phyloP scores from a whole-genome alignment of 2,113 vertebrate species.

The Melanerpes aurifrons region DNA sequence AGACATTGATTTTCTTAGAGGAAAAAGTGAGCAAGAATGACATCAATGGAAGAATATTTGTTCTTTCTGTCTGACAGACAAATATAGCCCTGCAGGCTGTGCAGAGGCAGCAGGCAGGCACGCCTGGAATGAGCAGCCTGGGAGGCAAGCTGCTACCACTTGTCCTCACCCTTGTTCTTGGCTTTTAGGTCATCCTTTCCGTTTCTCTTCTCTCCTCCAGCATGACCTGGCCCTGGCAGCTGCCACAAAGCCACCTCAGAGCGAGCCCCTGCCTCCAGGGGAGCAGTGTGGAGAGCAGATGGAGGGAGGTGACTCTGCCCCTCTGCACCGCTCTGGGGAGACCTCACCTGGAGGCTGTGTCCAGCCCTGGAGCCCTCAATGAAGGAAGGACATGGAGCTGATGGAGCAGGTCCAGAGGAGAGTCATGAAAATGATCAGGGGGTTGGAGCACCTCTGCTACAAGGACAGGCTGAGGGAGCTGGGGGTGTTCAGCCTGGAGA shows the following conservation, averaged over 20 bases:
- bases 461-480: too few relatives aligned
- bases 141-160: constrained; percentile 23
- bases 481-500: too few relatives aligned
- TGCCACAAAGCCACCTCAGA: not conserved
- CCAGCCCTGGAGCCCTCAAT: too few relatives aligned
- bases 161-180: not conserved
- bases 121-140: constrained; percentile 47
- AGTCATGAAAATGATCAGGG: too few relatives aligned
- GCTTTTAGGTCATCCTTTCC: not conserved
- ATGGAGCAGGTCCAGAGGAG: too few relatives aligned
- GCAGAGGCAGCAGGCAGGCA: constrained; percentile 20
- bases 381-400: too few relatives aligned
- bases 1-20: constrained; percentile 43
- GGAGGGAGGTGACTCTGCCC: too few relatives aligned
- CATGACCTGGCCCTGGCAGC: not conserved
- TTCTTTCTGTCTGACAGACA: constrained; percentile 33
- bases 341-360: too few relatives aligned
- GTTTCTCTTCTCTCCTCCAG: not conserved
- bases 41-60: constrained; percentile 67
- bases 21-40: constrained; percentile 69
- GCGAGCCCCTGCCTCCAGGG: fast-evolving
- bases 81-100: constrained; percentile 55
- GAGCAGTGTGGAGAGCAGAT: not conserved
- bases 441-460: too few relatives aligned
- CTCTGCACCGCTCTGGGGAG: too few relatives aligned